Base-by-base conservation (phyloP, 2,113 vertebrate genomes). In the Leptocoma aspasia region DNA sequence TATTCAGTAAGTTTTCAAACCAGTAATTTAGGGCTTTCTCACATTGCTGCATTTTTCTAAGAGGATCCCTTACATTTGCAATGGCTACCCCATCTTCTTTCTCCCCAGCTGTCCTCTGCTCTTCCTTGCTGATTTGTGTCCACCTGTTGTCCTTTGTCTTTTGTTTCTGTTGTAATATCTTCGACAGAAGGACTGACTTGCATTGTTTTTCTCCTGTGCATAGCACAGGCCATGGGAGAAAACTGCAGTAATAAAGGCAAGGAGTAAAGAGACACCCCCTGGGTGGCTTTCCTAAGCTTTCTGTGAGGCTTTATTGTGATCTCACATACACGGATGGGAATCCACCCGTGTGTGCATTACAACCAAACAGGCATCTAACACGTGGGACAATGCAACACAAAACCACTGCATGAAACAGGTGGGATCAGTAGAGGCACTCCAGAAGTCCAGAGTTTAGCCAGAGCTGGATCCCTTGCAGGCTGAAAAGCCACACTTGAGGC, bases 161-260 rank as follows among this genome's bases (percentile, higher is more conserved):
- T 52, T 33, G 15, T 15, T 81, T 59, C 39, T 33, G 5, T 8
- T 14, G 9, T 27, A 73, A 84, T 42, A 60, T 17, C 42, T 81
- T 30, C 10, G 49, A 82, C 18, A 42, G 20, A 54, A 64, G 18
- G 9, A 37, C 10, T 76, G 21, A 4, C 31, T 76, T 82, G 37
- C 33, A 26, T 11, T 27, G 7, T 5, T 73, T 78, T 65, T 30
- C 45, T 39, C 12, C 37, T 63, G 24, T 6, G 21, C 56, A 16
- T 0, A 59, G 26, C 16, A 76, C 21, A 50, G 73, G 10, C 37
- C n/a, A 27, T 10, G 0, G 0, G 56, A 91, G 27, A 9, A 66
- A 83, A 59, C 22, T 23, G 10, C 21, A 75, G 33, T 6, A 53
- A 23, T 47, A 52, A 86, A 45, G 44, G 27, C 21, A 64, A 35